Conservation (phyloP, 2,797 vertebrate genomes). For the Amblyraja radiata region DNA sequence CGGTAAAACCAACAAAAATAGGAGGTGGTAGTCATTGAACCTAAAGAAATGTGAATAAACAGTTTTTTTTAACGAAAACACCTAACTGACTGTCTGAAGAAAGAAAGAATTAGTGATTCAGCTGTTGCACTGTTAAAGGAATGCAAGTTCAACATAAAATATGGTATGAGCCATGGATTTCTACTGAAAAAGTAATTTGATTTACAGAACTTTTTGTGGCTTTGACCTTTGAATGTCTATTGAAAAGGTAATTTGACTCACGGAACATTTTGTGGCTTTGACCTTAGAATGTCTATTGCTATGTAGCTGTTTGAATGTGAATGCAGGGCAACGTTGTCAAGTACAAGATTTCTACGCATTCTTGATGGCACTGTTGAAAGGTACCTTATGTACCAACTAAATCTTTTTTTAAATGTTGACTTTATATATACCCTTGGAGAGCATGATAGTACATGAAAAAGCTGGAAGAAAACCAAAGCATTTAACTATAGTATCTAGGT, state of each 20-base stretch:
- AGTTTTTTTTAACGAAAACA: not conserved
- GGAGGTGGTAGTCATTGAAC: not conserved
- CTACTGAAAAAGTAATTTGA: not conserved
- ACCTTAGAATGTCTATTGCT: not conserved
- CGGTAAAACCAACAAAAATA: not conserved
- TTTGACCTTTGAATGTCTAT: not conserved
- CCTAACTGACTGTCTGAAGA: not conserved
- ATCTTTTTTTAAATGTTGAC: not conserved
- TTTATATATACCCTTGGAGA: not conserved
- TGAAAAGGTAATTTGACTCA: not conserved
- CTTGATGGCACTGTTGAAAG: not conserved
- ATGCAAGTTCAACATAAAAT: not conserved
- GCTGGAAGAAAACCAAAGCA: not conserved
- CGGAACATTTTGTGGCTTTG: not conserved
- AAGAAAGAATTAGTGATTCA: not conserved
- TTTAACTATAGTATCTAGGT: not conserved
- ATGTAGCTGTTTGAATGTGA: not conserved
- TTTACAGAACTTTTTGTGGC: not conserved
- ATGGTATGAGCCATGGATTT: not conserved
- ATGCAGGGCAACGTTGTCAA: not conserved
- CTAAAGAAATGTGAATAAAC: not conserved
- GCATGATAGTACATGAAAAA: not conserved
- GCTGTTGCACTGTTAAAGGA: not conserved
- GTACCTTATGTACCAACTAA: not conserved
- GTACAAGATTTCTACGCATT: not conserved